phyloP scores from a whole-genome alignment of 23 tunicate genomes.

The Phallusia fumigata region DNA sequence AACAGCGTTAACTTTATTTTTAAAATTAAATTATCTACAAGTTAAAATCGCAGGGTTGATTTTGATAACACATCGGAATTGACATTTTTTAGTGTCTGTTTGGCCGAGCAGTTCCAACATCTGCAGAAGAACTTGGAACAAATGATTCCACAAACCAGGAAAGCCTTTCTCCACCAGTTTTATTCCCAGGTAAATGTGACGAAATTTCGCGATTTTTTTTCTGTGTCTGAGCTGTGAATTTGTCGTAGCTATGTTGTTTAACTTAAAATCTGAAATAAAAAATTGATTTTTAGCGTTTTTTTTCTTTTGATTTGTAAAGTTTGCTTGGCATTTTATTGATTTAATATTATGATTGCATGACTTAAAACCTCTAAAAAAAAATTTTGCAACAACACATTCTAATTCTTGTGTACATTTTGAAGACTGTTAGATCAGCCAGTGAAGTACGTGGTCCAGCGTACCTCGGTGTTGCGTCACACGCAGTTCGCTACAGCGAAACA shows the following conservation, averaged over 20 bases:
- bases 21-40: background rate
- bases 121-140: slow-evolving; percentile 54
- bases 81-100: slow-evolving; percentile 32
- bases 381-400: no score
- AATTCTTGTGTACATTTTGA: background rate
- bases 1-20: no score
- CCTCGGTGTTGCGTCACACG: slow-evolving; percentile 34
- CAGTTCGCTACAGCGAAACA: slow-evolving; percentile 14
- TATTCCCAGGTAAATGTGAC: slow-evolving; percentile 60
- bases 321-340: no score
- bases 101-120: slow-evolving; percentile 57
- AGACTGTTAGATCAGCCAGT: slow-evolving; percentile 57
- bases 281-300: no score
- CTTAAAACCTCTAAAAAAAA: no score
- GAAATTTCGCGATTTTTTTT: no score
- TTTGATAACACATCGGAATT: background rate
- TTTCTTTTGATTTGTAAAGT: no score
- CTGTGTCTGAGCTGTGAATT: no score
- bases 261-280: no score
- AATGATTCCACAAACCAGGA: slow-evolving; percentile 43
- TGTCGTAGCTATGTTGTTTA: no score
- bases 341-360: no score
- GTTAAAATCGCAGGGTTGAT: background rate
- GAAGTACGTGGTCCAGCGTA: slow-evolving; percentile 60
- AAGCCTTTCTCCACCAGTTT: slow-evolving; percentile 81